These are phyloP conservation scores for Platynereis dumerilii DNA, from an alignment of 2,888 invertebrate genomes.

Conservation along the genomic window DNA sequence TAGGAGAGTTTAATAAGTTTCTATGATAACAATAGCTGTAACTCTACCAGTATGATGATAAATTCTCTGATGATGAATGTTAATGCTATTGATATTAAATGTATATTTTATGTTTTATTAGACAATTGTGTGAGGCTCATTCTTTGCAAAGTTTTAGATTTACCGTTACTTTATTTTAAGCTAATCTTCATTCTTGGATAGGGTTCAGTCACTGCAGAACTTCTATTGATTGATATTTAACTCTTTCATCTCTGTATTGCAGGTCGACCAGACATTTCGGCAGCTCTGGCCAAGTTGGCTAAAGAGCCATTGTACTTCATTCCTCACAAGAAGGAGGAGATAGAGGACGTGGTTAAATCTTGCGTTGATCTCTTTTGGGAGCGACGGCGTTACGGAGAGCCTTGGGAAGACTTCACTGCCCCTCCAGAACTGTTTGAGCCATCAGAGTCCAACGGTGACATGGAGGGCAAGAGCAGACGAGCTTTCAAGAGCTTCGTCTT, in stretches of 20 bases:
- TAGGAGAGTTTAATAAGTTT: no score
- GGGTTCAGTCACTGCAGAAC: no score
- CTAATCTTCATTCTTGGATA: no score
- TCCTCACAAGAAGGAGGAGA: slow-evolving; percentile 53
- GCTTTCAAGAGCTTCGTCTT: slow-evolving; percentile 59
- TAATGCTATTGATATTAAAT: no score
- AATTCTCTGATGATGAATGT: no score
- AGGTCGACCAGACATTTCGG: slow-evolving; percentile 11
- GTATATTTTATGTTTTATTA: no score
- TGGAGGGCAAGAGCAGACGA: slow-evolving; percentile 47
- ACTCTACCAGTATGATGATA: no score
- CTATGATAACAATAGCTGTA: no score
- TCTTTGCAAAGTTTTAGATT: no score
- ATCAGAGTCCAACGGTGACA: slow-evolving; percentile 37
- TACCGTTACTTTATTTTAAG: no score
- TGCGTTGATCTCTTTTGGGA: slow-evolving; percentile 57
- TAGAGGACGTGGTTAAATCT: slow-evolving; percentile 39
- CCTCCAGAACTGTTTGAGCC: slow-evolving; percentile 45
- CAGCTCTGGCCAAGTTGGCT: slow-evolving; percentile 39
- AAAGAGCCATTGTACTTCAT: slow-evolving; percentile 52
- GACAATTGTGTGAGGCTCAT: no score
- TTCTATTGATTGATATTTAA: not conserved
- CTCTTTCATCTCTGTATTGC: slow-evolving; percentile 3
- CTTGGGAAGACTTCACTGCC: slow-evolving; percentile 42
- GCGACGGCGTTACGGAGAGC: slow-evolving; percentile 48